A percentile compares a stretch with the other conserved stretches of the same genome.
phyloP scores from a whole-genome alignment of 2,888 invertebrate genomes.

The Agapostemon virescens region DNA sequence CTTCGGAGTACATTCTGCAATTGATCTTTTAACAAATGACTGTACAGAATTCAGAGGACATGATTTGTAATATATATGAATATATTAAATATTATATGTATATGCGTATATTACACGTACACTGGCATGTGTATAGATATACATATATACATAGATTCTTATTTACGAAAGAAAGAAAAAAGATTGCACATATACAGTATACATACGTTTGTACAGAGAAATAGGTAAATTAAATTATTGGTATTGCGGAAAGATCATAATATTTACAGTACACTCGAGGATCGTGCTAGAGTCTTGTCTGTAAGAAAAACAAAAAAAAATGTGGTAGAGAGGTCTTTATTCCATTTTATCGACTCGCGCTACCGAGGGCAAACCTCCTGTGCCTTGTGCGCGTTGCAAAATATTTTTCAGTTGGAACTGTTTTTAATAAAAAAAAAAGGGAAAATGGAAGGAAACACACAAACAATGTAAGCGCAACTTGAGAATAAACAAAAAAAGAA shows the following conservation, averaged over 20 bases:
- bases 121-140: not conserved
- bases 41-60: slow-evolving; percentile 50
- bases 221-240: slow-evolving; percentile 52
- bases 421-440: slow-evolving; percentile 14
- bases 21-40: slow-evolving; percentile 14
- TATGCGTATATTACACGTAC: not conserved
- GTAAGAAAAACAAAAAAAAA: slow-evolving; percentile 10
- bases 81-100: slow-evolving; percentile 31
- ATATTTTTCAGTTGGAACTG: slow-evolving; percentile 22
- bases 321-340: slow-evolving; percentile 25
- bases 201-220: slow-evolving; percentile 61
- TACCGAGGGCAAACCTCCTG: slow-evolving; percentile 49
- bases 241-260: slow-evolving; percentile 37
- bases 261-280: slow-evolving; percentile 27
- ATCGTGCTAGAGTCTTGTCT: slow-evolving; percentile 27
- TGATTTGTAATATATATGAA: slow-evolving; percentile 56
- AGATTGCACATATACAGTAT: slow-evolving; percentile 63
- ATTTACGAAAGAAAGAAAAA: slow-evolving; percentile 48
- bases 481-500: no score
- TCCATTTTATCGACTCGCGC: slow-evolving; percentile 45
- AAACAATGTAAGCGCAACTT: slow-evolving; percentile 15
- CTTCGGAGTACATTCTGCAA: slow-evolving; percentile 20
- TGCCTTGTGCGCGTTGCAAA: slow-evolving; percentile 49
- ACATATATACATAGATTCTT: slow-evolving; percentile 44
- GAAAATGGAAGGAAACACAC: not conserved